A percentile compares a stretch with the other conserved stretches of the same genome.
phyloP scores from a whole-genome alignment of 1,140 invertebrate genomes.

The Drosophila guanche region DNA sequence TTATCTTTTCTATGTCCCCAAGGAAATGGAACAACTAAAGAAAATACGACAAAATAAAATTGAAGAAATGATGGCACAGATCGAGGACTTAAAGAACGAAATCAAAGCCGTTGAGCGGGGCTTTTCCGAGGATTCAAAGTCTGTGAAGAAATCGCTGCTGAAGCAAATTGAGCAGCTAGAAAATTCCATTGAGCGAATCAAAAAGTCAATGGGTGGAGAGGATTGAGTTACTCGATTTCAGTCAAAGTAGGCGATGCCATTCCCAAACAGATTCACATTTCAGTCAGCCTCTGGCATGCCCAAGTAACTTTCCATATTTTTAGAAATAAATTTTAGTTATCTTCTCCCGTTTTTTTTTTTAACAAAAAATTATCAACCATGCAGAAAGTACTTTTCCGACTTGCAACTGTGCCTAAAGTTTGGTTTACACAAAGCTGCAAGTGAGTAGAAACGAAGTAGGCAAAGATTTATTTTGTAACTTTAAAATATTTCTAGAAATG shows the following conservation, averaged over 20 bases:
- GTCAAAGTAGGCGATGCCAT: too few species aligned
- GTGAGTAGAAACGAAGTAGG: neutral
- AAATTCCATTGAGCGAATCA: too few species aligned
- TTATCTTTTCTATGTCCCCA: neutral
- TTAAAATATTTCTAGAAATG: conserved; percentile 1
- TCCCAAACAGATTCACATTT: too few species aligned
- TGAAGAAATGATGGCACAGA: neutral
- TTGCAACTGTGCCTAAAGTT: too few species aligned
- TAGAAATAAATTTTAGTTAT: too few species aligned
- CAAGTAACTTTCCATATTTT: too few species aligned
- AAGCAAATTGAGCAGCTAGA: neutral
- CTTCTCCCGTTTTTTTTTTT: too few species aligned
- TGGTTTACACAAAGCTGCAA: neutral
- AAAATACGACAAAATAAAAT: conserved; percentile 1
- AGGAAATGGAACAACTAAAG: conserved; percentile 6
- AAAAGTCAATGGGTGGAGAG: too few species aligned
- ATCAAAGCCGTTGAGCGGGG: neutral
- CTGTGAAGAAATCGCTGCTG: neutral
- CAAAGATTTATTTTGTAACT: neutral
- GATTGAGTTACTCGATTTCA: too few species aligned
- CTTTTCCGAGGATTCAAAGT: neutral
- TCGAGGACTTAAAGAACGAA: neutral
- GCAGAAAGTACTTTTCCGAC: too few species aligned
- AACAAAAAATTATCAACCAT: too few species aligned
- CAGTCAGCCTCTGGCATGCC: too few species aligned